These are phyloP conservation scores for Oenanthe melanoleuca DNA, from an alignment of 2,113 vertebrate species.

Conservation along the genomic window DNA sequence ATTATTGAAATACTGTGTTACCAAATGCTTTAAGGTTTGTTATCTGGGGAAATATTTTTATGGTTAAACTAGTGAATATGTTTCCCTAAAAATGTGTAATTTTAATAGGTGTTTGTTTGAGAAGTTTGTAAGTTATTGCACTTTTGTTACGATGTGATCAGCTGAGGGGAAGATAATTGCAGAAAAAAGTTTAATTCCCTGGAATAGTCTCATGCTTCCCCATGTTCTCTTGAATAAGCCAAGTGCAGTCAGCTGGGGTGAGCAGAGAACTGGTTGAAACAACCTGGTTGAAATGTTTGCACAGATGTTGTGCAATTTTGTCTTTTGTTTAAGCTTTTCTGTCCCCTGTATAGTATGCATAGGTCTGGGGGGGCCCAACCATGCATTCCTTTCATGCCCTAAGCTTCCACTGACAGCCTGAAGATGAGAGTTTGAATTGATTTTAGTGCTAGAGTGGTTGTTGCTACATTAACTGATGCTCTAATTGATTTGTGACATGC, in stretches of 20 bases:
- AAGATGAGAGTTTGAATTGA: background rate
- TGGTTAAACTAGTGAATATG: constrained; percentile 58
- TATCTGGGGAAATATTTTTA: constrained; percentile 44
- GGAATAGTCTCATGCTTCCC: background rate
- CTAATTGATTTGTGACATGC: background rate
- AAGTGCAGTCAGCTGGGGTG: background rate
- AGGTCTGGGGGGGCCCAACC: background rate
- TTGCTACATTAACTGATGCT: background rate
- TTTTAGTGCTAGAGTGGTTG: background rate
- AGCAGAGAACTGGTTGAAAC: background rate
- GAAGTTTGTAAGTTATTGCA: constrained; percentile 70
- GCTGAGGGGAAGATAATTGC: constrained; percentile 38
- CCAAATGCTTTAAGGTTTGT: constrained; percentile 47
- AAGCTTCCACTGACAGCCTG: background rate
- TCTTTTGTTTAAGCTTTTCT: background rate
- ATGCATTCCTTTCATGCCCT: constrained; percentile 8
- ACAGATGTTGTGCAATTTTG: constrained; percentile 33
- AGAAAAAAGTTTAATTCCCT: constrained; percentile 42
- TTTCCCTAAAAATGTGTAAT: constrained; percentile 57
- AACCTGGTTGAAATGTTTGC: constrained; percentile 26
- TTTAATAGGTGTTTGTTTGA: constrained; percentile 62
- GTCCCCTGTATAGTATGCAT: background rate
- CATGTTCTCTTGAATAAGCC: background rate
- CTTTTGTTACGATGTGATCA: constrained; percentile 56
- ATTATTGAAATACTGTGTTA: constrained; percentile 25